Evolutionary conservation across 2,888 invertebrate genomes (phyloP), one percentile per base, ranked within the genome.

Genomic region (Nipponacmea schrenckii): DNA sequence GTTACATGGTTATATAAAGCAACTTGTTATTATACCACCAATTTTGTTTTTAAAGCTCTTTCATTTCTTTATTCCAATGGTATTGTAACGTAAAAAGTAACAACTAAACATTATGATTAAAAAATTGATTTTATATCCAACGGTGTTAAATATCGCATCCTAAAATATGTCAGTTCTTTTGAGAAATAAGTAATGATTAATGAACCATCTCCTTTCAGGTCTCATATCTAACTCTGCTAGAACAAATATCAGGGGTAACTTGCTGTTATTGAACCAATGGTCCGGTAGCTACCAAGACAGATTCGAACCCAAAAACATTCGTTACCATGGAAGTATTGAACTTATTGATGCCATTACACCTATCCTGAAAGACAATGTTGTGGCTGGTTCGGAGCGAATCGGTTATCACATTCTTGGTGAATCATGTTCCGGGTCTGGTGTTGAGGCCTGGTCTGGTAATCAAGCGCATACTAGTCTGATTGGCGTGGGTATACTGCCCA

Each of bases 271-370:
- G 62, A 76, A 79, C 62, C 68, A 84, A 7, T 84, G 80, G 77
- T 80, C 84, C 0, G 84, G 83, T 3, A 64, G 81, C 2, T 86
- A 84, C 72, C 78, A 81, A n/a, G 80, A 81, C 39, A 68, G 85
- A 20, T 44, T 44, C 1, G 86, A 86, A 71, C n/a, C 68, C 0
- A 71, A 77, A 12, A 82, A 83, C 68, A 68, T 76, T 0, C 75
- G 80, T 10, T 84, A 77, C 70, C 80, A 83, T 15, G 82, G 79
- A 15, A 77, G 74, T 2, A 78, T 86, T 7, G 81, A 84, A n/a
- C 74, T 76, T 14, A n/a, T 72, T 0, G 15, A 71, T 15, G 78
- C 79, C 20, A 73, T 68, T 0, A 67, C 74, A 20, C 56, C 81
- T 39, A 71, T 76, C 8, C 31, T 85, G n/a, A 67, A 70, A 12